Base-by-base conservation (phyloP, 2,888 invertebrate species). In the Strigamia maritima region DNA sequence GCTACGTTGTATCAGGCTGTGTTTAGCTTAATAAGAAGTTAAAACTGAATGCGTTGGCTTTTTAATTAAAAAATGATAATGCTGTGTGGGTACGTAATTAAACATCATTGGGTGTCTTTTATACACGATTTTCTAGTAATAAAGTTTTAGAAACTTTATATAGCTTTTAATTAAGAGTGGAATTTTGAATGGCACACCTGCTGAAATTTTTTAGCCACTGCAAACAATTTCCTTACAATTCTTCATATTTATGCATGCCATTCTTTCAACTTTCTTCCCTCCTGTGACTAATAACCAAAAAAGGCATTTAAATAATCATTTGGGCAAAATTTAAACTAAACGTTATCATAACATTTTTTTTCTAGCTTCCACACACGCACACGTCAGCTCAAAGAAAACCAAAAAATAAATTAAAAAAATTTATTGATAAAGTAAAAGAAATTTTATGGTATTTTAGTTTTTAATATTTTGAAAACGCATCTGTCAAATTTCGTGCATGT, bases 51-150 rank as follows among this genome's bases (percentile, higher is more conserved):
- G 70, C 70, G 28, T 70, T 24, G 70, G 14, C 12, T 70, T 70
- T 70, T 70, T 70, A 70, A 70, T 70, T 70, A 70, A 70, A 70
- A 70, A 70, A 70, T 70, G 70, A 70, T 70, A 70, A 70, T 70
- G 70, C 70, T n/a, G 70, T 28, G 28, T 54, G 70, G 70, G 26
- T 28, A 70, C 26, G 70, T 70, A 70, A 70, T 70, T 70, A 70
- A 70, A 70, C 70, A 70, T 70, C 70, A 70, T 70, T 70, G 24
- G 24, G 14, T 70, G 28, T 28, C 70, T 70, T 28, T 28, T 70
- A 28, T 70, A 70, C 26, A 70, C 70, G 70, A 70, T 70, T 70
- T 70, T 70, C 26, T 26, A 28, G 70, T 28, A n/a, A 70, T 70
- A 28, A 70, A 70, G 70, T 70, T 70, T 70, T 70, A 4, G 70